Percentiles rank a stretch among this genome's conserved stretches.
phyloP scores from a whole-genome alignment of 2,888 invertebrate species.

The Stenichneumon culpator region DNA sequence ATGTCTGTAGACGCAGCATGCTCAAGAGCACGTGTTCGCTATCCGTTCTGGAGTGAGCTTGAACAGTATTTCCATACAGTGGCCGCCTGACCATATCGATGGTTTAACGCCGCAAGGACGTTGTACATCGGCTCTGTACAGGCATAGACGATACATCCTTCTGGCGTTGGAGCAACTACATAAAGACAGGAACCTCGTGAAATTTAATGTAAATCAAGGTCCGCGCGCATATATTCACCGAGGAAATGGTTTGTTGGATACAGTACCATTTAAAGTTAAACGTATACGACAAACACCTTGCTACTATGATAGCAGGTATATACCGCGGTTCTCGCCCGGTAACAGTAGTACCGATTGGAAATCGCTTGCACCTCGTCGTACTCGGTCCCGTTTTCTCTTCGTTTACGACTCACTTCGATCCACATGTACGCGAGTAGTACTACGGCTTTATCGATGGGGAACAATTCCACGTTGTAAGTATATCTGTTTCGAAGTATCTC shows the following conservation, averaged over 20 bases:
- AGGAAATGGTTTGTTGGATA: constrained; percentile 18
- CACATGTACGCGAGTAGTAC: constrained; percentile 29
- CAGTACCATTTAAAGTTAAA: not conserved
- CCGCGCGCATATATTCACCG: constrained; percentile 13
- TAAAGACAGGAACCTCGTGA: constrained; percentile 53
- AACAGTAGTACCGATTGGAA: constrained; percentile 57
- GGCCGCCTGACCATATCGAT: constrained; percentile 27
- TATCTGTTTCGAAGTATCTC: constrained; percentile 66
- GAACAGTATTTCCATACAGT: constrained; percentile 37
- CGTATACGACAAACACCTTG: constrained; percentile 16
- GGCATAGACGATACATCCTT: constrained; percentile 3
- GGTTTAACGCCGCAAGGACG: not conserved
- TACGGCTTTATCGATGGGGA: constrained; percentile 62
- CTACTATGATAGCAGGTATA: constrained; percentile 36
- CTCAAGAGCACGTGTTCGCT: not conserved
- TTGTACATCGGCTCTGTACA: not conserved
- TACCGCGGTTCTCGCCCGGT: constrained; percentile 35
- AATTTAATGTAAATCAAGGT: constrained; percentile 73
- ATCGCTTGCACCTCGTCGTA: constrained; percentile 57
- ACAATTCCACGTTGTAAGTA: constrained; percentile 65
- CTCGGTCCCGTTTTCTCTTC: constrained; percentile 61
- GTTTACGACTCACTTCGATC: constrained; percentile 63
- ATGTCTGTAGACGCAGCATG: not conserved
- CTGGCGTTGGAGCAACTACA: constrained; percentile 19
- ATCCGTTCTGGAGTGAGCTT: not conserved